phyloP scores from a whole-genome alignment of 2,888 invertebrate genomes.

The Rhodophaea formosa region DNA sequence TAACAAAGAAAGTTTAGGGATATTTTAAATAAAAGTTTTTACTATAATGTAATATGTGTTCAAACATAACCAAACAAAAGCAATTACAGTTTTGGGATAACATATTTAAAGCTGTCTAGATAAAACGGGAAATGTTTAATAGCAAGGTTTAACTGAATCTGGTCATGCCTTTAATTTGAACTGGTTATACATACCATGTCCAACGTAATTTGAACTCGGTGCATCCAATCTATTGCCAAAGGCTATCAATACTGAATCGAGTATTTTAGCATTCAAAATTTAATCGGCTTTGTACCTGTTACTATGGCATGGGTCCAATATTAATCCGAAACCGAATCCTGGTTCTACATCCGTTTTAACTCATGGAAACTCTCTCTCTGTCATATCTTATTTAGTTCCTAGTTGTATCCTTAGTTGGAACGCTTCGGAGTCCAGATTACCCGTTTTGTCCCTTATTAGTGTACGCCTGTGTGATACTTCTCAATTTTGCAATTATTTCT shows the following conservation, averaged over 20 bases:
- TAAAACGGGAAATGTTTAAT: neutral
- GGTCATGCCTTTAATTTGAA: neutral
- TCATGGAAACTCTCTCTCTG: too few relatives aligned
- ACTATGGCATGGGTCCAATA: neutral
- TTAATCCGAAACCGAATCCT: too few relatives aligned
- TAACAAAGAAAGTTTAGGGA: too few relatives aligned
- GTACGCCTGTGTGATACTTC: too few relatives aligned
- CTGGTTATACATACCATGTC: neutral
- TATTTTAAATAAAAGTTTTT: too few relatives aligned
- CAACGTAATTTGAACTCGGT: neutral
- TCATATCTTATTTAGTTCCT: too few relatives aligned
- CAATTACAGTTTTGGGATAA: neutral
- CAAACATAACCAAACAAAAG: neutral
- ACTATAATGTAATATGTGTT: too few relatives aligned
- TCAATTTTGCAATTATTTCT: too few relatives aligned
- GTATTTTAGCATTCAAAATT: neutral
- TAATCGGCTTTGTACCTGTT: neutral
- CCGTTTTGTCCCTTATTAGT: too few relatives aligned
- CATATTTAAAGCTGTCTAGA: neutral
- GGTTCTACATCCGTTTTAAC: too few relatives aligned
- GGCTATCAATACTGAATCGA: conserved; percentile 1
- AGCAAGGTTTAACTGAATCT: neutral
- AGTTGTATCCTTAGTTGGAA: too few relatives aligned
- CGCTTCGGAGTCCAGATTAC: too few relatives aligned
- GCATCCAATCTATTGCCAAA: conserved; percentile 8